Evolutionary conservation across 2,888 invertebrate genomes (phyloP), one percentile per base, ranked within the genome.

Genomic region (Lasioglossum morio): DNA sequence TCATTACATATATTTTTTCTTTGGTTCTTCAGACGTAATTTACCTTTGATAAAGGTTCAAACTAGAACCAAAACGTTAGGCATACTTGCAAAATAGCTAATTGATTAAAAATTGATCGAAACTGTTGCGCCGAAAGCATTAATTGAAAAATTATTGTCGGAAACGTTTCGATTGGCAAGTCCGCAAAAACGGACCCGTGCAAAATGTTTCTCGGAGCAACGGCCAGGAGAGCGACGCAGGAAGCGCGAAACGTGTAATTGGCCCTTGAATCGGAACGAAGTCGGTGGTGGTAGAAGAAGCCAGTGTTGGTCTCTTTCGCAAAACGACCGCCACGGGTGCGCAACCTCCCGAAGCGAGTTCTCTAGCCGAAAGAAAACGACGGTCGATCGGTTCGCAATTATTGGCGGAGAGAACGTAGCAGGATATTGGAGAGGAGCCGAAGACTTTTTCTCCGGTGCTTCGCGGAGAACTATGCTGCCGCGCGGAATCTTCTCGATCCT

Each of bases 231-330:
- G 30, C 46, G 75, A 63, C 57, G 73, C 69, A 57, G 72, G 37
- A 73, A 84, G 77, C 76, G 66, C 66, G 81, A 74, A 82, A 77
- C 60, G 57, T 57, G 77, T 77, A 77, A 84, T 81, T 72, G 81
- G 66, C 57, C 72, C 53, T 53, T 30, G 79, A 79, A 73, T 82
- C 66, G 73, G 37, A 74, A 57, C 70, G 78, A 27, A 69, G 77
- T 27, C 53, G 2, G 37, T 8, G 34, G 2, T 5, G 63, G 63
- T 2, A 30, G 30, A 74, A 60, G 69, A 73, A 69, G 60, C 69
- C 16, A 37, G 57, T 37, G 40, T 34, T 34, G 8, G 34, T 27
- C 27, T 43, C 60, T 72, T 34, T 69, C 53, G 69, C 46, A 34
- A 74, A 77, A 74, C 82, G 82, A 84, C 60, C 48, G 48, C 30